Percentiles rank a stretch among this genome's conserved stretches.
phyloP scores from a whole-genome alignment of 2,113 vertebrate genomes.

The Nestor notabilis region DNA sequence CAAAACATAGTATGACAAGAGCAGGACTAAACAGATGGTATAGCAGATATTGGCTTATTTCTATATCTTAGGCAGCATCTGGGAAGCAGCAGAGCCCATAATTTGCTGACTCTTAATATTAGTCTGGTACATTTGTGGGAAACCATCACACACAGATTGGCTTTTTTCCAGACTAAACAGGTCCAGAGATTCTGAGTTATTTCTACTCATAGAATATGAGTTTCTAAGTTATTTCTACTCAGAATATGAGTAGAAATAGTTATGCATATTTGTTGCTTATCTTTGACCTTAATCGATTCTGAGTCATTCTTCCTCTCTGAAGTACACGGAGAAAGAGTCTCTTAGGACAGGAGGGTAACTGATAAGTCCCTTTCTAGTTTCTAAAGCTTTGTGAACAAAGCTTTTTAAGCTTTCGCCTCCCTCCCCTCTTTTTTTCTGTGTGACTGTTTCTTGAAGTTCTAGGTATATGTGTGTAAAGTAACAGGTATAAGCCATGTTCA shows the following conservation, averaged over 20 bases:
- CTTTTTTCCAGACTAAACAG: neutral
- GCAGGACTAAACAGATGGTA: slow-evolving; percentile 55
- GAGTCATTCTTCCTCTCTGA: neutral
- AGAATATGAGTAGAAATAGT: too few relatives aligned
- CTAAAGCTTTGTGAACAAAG: neutral
- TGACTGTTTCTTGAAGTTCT: neutral
- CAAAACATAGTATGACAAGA: slow-evolving; percentile 52
- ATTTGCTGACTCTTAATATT: slow-evolving; percentile 43
- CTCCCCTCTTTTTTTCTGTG: neutral
- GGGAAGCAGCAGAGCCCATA: neutral
- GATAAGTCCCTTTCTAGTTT: neutral
- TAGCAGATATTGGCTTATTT: neutral
- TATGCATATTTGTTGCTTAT: neutral
- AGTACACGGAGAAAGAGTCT: neutral
- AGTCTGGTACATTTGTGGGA: neutral
- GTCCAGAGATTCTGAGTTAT: neutral
- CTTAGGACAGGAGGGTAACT: neutral
- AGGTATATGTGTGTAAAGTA: neutral
- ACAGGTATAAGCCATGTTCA: neutral
- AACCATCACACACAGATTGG: neutral
- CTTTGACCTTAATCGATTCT: neutral
- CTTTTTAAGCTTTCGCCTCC: neutral
- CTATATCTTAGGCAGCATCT: slow-evolving; percentile 39
- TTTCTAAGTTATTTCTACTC: neutral
- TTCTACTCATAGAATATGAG: neutral